Base-by-base conservation (phyloP, 2,113 vertebrate genomes). In the Ia io region DNA sequence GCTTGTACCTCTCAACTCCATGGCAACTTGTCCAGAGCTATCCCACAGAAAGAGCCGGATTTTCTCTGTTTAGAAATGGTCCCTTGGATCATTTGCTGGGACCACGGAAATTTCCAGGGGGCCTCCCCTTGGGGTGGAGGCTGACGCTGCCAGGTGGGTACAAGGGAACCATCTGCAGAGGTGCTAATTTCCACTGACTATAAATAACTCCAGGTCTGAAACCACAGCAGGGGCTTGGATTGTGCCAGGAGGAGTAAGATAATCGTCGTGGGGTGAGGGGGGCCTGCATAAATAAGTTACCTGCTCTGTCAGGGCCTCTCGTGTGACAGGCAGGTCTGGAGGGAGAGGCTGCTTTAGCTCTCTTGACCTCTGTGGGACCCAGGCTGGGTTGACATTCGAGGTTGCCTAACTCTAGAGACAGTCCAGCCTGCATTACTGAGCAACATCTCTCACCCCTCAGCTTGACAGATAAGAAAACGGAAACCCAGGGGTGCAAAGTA, bases 211-310 rank as follows among this genome's bases (percentile, higher is more conserved):
- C 25, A 5, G 28, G 82, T 90, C 91, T 78, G 84, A 74, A 91
- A 98, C 84, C 47, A 87, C 14, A 88, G 70, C 71, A 88, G 87
- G 69, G 93, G 91, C 89, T 59, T 69, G 82, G 73, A 23, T 25
- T 74, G 76, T 7, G 84, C 82, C 87, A 94, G 73, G 69, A 70
- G 56, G 13, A 95, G 95, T 53, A 96, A 97, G 94, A 83, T 74
- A 97, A 97, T 92, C 73, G 40, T 32, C 5, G 37, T 5, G 49
- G 88, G 80, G 70, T 37, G 74, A 70, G 74, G 76, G 84, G 91
- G 78, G 77, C 91, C 93, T 90, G 65, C 93, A 93, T 97, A 90
- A 97, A 95, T 96, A 97, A 97, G 96, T 96, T 51, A 95, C 90
- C 93, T 89, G 63, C 4, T 44, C 79, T 61, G 83, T 44, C 42